Evolutionary conservation across 2,797 vertebrate genomes (phyloP), one percentile per base, ranked within the genome.

Genomic region (Crenuchus spilurus): DNA sequence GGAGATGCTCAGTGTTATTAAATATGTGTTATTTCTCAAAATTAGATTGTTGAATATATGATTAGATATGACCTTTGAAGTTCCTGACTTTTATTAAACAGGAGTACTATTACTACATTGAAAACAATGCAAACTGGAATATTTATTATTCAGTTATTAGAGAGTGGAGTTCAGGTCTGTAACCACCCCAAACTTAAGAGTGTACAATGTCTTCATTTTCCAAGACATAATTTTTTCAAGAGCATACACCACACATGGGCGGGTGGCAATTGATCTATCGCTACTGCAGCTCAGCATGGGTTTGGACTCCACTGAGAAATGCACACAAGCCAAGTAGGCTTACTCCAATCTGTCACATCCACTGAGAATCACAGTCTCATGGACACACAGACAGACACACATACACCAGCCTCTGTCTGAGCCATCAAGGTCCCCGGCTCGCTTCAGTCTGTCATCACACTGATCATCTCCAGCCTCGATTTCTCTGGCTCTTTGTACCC

Each of bases 271-370:
- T 42, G 28, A 69, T 68, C 69, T 44, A 37, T 63, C 39, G 18
- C 33, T 24, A 48, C 26, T 26, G 1, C 46, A 55, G 42, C 74
- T 37, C 65, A 62, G 74, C 18, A 2, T 72, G 77, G 35, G 24
- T 13, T 75, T 39, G 16, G 57, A 54, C 33, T 54, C 65, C 28
- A 49, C 33, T 51, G 44, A 7, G 22, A 69, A 55, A 64, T 24
- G 54, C 62, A 72, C 33, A 70, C 51, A 35, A 63, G 70, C 22
- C 71, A 72, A 67, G 62, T 54, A 61, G 33, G 73, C 37, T 66
- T 57, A 39, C 66, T 74, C 31, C 16, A 11, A 69, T 65, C 67
- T 76, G 76, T 76, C 54, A 37, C 61, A 41, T 61, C 44, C 31
- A 18, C 55, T 74, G 41, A 69, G 71, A 30, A 49, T 77, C 69